These are phyloP conservation scores for Peromyscus nudipes DNA, from an alignment of 2,797 vertebrate species.

Conservation along the genomic window DNA sequence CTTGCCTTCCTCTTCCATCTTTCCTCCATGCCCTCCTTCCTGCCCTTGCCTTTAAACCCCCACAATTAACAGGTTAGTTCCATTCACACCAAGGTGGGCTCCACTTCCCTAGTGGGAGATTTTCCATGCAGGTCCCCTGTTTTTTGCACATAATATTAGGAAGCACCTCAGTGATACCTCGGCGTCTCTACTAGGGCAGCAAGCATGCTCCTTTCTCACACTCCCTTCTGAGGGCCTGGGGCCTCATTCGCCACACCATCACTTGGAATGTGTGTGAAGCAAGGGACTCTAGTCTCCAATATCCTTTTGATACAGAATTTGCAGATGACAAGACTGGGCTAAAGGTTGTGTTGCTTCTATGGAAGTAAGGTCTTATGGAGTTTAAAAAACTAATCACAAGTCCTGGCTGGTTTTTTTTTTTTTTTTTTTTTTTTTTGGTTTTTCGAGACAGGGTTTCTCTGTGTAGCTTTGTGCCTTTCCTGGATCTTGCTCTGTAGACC, in stretches of 20 bases:
- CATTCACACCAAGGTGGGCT: background rate
- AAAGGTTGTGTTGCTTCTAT: conserved; percentile 2
- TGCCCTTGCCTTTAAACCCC: background rate
- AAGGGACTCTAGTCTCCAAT: background rate
- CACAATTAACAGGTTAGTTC: background rate
- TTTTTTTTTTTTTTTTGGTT: too few relatives aligned
- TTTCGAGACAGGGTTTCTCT: too few relatives aligned
- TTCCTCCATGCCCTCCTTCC: background rate
- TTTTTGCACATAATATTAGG: background rate
- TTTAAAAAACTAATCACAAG: conserved; percentile 51
- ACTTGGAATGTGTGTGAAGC: background rate
- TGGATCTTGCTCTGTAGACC: too few relatives aligned
- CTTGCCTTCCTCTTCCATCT: background rate
- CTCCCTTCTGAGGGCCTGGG: background rate
- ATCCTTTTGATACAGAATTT: conserved; percentile 41
- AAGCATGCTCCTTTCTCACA: background rate
- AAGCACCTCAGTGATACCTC: background rate
- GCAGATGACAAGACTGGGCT: background rate
- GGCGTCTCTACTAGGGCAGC: too few relatives aligned
- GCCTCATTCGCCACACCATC: background rate
- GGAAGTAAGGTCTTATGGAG: conserved; percentile 37
- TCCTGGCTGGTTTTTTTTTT: background rate
- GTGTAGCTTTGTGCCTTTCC: too few relatives aligned
- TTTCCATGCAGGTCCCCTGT: background rate
- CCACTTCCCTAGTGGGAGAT: conserved; percentile 14